A percentile compares a stretch with the other conserved stretches of the same genome.
Conservation (phyloP, 2,888 invertebrate genomes). For the Cephus rjabovi region DNA sequence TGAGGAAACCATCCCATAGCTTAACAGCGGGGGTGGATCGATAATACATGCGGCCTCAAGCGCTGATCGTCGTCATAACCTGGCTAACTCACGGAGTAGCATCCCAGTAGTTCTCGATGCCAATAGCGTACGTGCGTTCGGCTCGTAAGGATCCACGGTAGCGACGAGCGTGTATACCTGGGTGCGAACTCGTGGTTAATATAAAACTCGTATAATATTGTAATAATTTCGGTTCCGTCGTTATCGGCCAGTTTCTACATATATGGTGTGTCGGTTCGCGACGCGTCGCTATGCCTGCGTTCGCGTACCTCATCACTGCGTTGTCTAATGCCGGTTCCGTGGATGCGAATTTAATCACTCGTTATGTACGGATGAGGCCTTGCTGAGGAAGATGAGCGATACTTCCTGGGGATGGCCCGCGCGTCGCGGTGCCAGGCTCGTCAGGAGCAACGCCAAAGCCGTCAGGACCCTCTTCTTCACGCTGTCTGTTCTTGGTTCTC, state of each 20-base stretch:
- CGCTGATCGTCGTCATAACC: constrained; percentile 25
- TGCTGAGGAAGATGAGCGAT: constrained; percentile 32
- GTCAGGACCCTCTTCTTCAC: neutral
- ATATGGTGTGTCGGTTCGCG: neutral
- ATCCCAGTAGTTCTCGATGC: constrained; percentile 31
- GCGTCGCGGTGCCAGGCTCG: constrained; percentile 30
- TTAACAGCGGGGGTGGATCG: constrained; percentile 40
- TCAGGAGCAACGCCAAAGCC: constrained; percentile 10
- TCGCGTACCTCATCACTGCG: neutral
- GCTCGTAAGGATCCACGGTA: constrained; percentile 26
- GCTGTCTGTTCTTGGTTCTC: constrained; percentile 25
- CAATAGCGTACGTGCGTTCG: constrained; percentile 43
- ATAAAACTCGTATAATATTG: neutral
- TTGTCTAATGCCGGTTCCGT: neutral
- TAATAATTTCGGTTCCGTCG: neutral
- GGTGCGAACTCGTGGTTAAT: neutral
- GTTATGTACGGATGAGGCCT: neutral
- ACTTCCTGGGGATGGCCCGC: constrained; percentile 31
- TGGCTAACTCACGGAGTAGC: constrained; percentile 20
- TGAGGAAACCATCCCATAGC: neutral
- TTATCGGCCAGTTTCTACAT: neutral
- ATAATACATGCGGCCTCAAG: constrained; percentile 38
- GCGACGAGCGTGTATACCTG: neutral
- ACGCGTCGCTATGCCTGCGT: constrained; percentile 1
- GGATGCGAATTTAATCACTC: neutral